Base-by-base conservation (phyloP, 35 echinoderm and acorn worm species). In the Heliocidaris tuberculata region DNA sequence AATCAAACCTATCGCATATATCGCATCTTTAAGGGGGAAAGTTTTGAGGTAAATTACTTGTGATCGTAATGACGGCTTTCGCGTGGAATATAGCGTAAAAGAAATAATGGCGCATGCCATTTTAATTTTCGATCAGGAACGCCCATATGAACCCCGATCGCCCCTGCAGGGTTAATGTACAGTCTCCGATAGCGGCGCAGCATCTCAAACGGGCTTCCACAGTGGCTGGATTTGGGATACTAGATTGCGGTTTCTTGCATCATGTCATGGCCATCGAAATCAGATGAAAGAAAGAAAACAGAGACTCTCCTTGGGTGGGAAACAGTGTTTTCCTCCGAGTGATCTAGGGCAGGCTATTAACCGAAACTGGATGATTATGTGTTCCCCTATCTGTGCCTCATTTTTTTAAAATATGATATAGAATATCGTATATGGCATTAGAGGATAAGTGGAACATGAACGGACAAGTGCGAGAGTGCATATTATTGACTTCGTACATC, bases 231-330 rank as follows among this genome's bases (percentile, higher is more conserved):
- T 47, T 89, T 6, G 87, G 47, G 47, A 42, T 47, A 89, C 87
- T 19, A 32, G 31, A 10, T 78, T 78, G 65, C 21, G 65, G 65
- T 78, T 78, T 78, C 65, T 78, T 78, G 65, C 65, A 78, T 78
- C 65, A 78, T 78, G 65, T 78, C 65, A 78, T 78, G 65, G 65
- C 65, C 65, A 89, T 48, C 31, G 12, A 47, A 89, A 89, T 89
- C 31, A 89, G 4, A 89, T 89, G 47, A 48, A 32, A 32, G 31
- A 89, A 89, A 89, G 31, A 12, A 89, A 78, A 78, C 15, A 78
- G 65, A 78, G 65, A 27, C 65, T 78, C 65, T n/a, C 65, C 65
- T 78, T 78, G 65, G 65, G 65, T 78, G 65, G 65, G 65, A 78
- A 78, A n/a, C 65, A 78, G 65, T 78, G 65, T 78, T 78, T 78